Conservation (phyloP, 2,888 invertebrate species). For the Hemaris fuciformis region DNA sequence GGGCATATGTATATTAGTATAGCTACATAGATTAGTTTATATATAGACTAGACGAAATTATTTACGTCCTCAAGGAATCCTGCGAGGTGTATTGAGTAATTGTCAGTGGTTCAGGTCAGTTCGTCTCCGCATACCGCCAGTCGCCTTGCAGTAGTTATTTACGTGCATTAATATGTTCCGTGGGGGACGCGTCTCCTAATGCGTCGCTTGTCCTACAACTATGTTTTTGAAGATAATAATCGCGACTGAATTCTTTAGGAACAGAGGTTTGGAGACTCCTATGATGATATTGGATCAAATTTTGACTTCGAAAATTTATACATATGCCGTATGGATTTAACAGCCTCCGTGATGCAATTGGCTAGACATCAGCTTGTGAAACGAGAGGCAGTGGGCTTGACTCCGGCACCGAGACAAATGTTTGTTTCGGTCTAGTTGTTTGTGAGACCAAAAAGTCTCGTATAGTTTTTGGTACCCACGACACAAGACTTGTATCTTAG, state of each 20-base stretch:
- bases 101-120: background rate
- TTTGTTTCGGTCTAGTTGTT: too few species aligned
- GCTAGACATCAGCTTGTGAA: too few species aligned
- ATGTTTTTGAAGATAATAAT: constrained; percentile 15
- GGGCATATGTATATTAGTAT: too few species aligned
- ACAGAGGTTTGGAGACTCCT: background rate
- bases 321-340: too few species aligned
- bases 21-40: too few species aligned
- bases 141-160: background rate
- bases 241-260: background rate
- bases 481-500: too few species aligned
- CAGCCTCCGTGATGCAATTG: too few species aligned
- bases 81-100: background rate
- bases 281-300: background rate
- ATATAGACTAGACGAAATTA: background rate
- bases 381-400: too few species aligned
- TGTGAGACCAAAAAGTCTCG: too few species aligned
- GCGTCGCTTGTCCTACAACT: constrained; percentile 8
- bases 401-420: too few species aligned
- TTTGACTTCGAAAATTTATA: too few species aligned
- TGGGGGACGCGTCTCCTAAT: background rate
- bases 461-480: too few species aligned
- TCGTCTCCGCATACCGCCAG: background rate
- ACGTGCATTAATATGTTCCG: background rate
- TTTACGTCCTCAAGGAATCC: background rate